Evolutionary conservation across 2,113 vertebrate species (phyloP).

Genomic region (Misgurnus anguillicaudatus): DNA sequence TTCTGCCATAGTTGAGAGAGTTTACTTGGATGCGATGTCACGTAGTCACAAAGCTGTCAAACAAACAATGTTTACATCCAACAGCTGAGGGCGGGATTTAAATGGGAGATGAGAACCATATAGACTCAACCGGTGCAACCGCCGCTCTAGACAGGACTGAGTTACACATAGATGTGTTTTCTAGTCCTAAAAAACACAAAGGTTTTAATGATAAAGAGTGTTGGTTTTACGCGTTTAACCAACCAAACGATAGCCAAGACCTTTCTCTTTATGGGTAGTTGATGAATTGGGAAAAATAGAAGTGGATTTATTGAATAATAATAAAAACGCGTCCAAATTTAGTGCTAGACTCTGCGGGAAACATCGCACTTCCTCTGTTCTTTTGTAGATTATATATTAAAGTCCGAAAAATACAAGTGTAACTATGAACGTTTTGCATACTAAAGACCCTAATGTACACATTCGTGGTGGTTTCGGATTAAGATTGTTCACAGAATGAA

Average conservation of each 20-base stretch:
- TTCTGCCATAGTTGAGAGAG: slow-evolving; percentile 52
- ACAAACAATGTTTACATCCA: slow-evolving; percentile 46
- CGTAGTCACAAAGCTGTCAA: slow-evolving; percentile 37
- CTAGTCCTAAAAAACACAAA: slow-evolving; percentile 52
- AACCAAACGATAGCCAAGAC: slow-evolving; percentile 23
- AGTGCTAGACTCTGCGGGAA: slow-evolving; percentile 11
- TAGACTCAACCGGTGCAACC: slow-evolving; percentile 58
- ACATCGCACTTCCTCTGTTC: slow-evolving; percentile 51
- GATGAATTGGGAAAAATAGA: not conserved
- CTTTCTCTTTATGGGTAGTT: not conserved
- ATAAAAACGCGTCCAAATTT: slow-evolving; percentile 53
- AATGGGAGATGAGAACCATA: slow-evolving; percentile 61
- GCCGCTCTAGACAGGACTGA: slow-evolving; percentile 45
- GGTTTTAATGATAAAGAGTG: slow-evolving; percentile 28
- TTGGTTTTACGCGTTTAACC: not conserved
- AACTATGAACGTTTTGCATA: not conserved
- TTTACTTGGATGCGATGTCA: not conserved
- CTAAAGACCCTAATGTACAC: slow-evolving; percentile 48
- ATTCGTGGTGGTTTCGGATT: not conserved
- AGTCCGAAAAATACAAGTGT: not conserved
- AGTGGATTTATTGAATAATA: slow-evolving; percentile 36
- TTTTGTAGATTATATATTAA: slow-evolving; percentile 55
- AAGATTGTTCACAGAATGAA: not conserved
- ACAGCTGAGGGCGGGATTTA: slow-evolving; percentile 57
- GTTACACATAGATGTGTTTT: slow-evolving; percentile 58